A percentile compares a stretch with the other conserved stretches of the same genome.
These are phyloP conservation scores for Scomber japonicus DNA, from an alignment of 2,113 vertebrate species.

Conservation along the genomic window DNA sequence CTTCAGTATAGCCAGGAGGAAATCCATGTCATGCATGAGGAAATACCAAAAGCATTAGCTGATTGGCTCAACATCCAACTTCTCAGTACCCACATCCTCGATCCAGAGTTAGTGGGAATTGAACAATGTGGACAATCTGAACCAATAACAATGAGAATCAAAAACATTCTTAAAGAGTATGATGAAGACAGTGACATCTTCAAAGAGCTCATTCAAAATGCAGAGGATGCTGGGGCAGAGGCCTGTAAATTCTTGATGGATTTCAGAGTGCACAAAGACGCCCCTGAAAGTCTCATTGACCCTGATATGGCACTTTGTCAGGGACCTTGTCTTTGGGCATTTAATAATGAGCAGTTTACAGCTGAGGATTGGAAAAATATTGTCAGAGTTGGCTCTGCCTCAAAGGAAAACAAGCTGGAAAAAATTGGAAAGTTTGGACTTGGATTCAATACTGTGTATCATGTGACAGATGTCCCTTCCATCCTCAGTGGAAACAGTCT, in stretches of 20 bases:
- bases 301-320: constrained; percentile 86
- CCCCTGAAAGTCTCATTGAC: constrained; percentile 85
- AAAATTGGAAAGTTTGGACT: constrained; percentile 90
- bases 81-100: constrained; percentile 86
- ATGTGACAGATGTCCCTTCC: constrained; percentile 88
- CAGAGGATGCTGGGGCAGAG: constrained; percentile 88
- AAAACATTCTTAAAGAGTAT: constrained; percentile 90
- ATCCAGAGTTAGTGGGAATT: constrained; percentile 83
- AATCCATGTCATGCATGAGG: constrained; percentile 85
- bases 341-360: constrained; percentile 87
- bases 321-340: constrained; percentile 91
- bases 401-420: constrained; percentile 84
- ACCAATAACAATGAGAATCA: constrained; percentile 87
- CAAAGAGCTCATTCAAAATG: constrained; percentile 90
- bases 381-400: constrained; percentile 85
- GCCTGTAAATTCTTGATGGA: constrained; percentile 88
- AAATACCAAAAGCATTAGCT: constrained; percentile 82
- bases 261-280: constrained; percentile 76
- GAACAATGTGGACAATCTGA: constrained; percentile 87
- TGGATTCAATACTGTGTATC: constrained; percentile 90
- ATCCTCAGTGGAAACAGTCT: constrained; percentile 86
- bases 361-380: constrained; percentile 87
- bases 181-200: constrained; percentile 87
- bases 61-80: constrained; percentile 81
- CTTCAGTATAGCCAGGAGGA: constrained; percentile 73